Evolutionary conservation across 2,797 vertebrate genomes (phyloP).

Genomic region (Malurus leucopterus): DNA sequence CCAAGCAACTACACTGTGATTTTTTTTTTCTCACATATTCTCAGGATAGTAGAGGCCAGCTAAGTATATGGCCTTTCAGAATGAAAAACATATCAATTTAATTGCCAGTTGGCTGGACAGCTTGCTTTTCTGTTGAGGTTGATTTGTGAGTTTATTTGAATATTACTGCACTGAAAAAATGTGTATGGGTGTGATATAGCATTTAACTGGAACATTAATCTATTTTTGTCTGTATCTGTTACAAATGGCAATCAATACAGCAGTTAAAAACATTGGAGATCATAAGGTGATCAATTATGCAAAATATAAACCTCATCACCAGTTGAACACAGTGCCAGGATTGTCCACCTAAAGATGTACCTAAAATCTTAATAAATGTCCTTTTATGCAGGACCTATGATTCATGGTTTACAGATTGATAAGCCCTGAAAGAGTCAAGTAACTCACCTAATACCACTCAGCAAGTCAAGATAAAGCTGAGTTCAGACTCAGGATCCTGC

Average conservation of each 20-base stretch:
- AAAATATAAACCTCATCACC: neutral
- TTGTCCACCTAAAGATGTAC: neutral
- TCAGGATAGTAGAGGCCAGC: neutral
- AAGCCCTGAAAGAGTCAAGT: neutral
- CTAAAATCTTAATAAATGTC: neutral
- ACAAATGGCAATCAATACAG: neutral
- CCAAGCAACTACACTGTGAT: neutral
- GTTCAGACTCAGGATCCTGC: neutral
- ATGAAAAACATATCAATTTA: neutral
- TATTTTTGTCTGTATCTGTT: neutral
- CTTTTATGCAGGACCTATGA: neutral
- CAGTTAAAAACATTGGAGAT: neutral
- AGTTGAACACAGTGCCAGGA: neutral
- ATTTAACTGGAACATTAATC: neutral
- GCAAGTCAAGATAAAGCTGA: neutral
- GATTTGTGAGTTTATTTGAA: neutral
- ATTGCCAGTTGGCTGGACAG: neutral
- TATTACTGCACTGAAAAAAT: neutral
- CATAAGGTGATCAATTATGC: neutral
- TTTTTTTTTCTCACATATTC: neutral
- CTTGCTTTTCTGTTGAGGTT: neutral
- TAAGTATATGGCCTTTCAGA: neutral
- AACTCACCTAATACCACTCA: neutral
- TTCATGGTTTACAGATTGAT: neutral
- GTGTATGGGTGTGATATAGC: neutral